Conservation (phyloP, 2,797 vertebrate species). For the Cebuella pygmaea region DNA sequence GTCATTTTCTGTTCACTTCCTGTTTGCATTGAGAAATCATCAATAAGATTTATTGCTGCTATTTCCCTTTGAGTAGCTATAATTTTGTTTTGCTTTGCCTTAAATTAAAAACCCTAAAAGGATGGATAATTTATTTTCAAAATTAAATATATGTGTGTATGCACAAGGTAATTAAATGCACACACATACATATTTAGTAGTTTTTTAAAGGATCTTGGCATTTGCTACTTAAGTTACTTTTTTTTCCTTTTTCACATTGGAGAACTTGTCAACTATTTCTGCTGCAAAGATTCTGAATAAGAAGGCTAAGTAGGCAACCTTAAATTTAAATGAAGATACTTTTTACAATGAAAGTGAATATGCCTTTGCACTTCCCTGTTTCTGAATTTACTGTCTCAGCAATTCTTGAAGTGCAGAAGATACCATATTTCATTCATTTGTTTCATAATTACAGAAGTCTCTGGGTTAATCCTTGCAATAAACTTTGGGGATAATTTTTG, state of each 20-base stretch:
- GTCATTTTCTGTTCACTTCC: neutral
- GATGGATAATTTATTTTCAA: neutral
- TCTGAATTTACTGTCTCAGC: neutral
- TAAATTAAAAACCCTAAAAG: neutral
- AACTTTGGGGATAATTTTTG: neutral
- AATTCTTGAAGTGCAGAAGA: neutral
- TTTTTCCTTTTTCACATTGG: neutral
- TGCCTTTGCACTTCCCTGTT: neutral
- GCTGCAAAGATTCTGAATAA: neutral
- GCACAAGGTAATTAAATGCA: neutral
- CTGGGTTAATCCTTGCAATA: neutral
- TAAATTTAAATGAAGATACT: neutral
- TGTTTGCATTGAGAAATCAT: neutral
- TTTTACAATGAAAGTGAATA: neutral
- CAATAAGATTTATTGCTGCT: neutral
- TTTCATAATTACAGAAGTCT: neutral
- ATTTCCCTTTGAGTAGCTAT: neutral
- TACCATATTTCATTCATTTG: neutral
- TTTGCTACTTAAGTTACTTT: neutral
- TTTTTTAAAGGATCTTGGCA: neutral
- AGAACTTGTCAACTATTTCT: neutral
- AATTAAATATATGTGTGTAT: neutral
- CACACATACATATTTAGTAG: neutral
- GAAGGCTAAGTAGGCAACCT: neutral
- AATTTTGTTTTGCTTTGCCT: conserved; percentile 18